Evolutionary conservation across 2,797 vertebrate species (phyloP).

Genomic region (Semotilus atromaculatus): DNA sequence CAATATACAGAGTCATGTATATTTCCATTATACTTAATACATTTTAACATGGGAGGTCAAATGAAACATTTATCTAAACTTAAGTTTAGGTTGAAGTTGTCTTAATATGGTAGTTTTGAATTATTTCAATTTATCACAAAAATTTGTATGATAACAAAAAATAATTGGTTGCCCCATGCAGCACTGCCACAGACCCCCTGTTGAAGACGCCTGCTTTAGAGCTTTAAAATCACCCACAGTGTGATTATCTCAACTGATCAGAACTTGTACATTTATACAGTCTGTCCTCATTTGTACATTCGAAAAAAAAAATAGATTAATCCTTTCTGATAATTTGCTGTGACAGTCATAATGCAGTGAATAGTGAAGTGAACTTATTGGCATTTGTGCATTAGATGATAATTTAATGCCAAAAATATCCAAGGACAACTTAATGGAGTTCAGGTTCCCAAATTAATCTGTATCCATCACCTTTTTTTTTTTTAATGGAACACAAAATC

Average conservation of each 20-base stretch:
- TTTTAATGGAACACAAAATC: not conserved
- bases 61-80: not conserved
- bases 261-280: not conserved
- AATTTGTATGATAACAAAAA: not conserved
- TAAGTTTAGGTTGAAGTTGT: not conserved
- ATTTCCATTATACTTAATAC: not conserved
- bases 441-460: slow-evolving; percentile 14
- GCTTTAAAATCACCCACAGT: not conserved
- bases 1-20: not conserved
- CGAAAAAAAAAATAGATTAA: not conserved
- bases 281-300: not conserved
- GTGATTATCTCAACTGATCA: not conserved
- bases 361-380: slow-evolving; percentile 38
- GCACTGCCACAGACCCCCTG: not conserved
- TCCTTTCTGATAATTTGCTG: slow-evolving; percentile 47
- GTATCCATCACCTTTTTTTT: not conserved
- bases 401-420: slow-evolving; percentile 41
- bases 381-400: slow-evolving; percentile 41
- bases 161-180: slow-evolving; percentile 7
- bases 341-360: slow-evolving; percentile 41
- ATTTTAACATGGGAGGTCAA: not conserved
- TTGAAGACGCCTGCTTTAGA: not conserved
- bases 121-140: not conserved
- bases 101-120: not conserved
- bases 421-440: slow-evolving; percentile 49